Conservation (phyloP, 2,888 invertebrate genomes). For the Ramazzottius varieornatus region DNA sequence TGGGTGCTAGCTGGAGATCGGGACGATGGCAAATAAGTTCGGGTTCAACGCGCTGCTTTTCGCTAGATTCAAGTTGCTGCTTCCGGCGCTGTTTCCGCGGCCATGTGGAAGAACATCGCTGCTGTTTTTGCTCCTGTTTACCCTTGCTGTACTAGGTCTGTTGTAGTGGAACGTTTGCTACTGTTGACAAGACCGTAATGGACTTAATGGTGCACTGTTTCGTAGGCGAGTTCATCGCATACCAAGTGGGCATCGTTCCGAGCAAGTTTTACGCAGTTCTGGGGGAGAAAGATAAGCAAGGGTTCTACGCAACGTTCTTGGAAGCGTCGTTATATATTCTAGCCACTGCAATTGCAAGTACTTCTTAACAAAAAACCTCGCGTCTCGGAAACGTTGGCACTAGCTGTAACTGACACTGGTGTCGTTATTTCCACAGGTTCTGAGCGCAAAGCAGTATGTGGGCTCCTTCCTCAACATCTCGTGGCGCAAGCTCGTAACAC, state of each 20-base stretch:
- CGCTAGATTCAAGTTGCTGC: conserved; percentile 20
- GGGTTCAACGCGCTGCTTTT: conserved; percentile 21
- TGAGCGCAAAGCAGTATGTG: conserved; percentile 23
- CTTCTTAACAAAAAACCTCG: neutral
- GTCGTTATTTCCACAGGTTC: conserved; percentile 22
- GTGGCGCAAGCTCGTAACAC: conserved; percentile 26
- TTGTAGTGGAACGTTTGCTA: no score
- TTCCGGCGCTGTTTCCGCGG: conserved; percentile 21
- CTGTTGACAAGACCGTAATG: no score
- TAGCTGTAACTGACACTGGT: conserved; percentile 12
- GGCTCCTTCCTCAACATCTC: conserved; percentile 26
- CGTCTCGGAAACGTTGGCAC: conserved; percentile 5
- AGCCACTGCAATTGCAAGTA: conserved; percentile 14
- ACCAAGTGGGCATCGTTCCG: conserved; percentile 29
- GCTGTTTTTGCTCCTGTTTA: conserved; percentile 19
- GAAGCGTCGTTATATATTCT: conserved; percentile 20
- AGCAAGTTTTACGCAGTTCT: conserved; percentile 29
- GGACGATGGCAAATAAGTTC: conserved; percentile 17
- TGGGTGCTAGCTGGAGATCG: no score
- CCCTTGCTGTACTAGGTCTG: conserved; percentile 20
- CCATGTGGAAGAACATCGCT: conserved; percentile 16
- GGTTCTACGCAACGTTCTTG: conserved; percentile 21
- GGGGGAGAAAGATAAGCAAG: conserved; percentile 23
- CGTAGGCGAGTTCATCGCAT: conserved; percentile 29
- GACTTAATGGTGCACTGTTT: no score